A percentile compares a stretch with the other conserved stretches of the same genome.
Evolutionary conservation across 2,113 vertebrate species (phyloP).

Genomic region (Hippocampus barbouri): DNA sequence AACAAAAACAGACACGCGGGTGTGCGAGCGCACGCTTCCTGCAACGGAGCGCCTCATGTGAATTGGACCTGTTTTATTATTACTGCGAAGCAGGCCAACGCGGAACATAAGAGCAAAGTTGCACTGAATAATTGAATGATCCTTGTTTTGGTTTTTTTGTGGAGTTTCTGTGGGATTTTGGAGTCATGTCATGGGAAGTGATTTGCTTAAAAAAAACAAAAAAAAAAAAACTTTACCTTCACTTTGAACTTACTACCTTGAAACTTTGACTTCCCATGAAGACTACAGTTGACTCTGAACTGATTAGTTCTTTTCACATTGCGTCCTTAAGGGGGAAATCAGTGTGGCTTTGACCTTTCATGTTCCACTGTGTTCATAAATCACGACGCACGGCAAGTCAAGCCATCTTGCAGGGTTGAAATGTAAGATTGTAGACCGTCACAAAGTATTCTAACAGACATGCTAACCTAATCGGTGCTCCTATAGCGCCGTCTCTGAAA

Average conservation of each 20-base stretch:
- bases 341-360: not conserved
- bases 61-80: conserved; percentile 28
- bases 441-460: not conserved
- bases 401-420: not conserved
- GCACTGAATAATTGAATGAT: conserved; percentile 56
- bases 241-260: not conserved
- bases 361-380: not conserved
- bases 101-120: conserved; percentile 33
- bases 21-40: conserved; percentile 13
- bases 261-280: not conserved
- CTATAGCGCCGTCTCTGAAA: not conserved
- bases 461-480: not conserved
- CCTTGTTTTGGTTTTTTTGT: not conserved
- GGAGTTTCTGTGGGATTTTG: not conserved
- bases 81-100: conserved; percentile 37
- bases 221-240: not conserved
- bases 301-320: not conserved
- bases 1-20: conserved; percentile 4
- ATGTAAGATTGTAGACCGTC: not conserved
- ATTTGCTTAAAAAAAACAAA: not conserved
- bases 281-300: not conserved
- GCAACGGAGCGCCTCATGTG: conserved; percentile 19
- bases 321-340: not conserved
- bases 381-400: not conserved
- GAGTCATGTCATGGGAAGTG: not conserved